Evolutionary conservation across 2,113 vertebrate genomes (phyloP).

Genomic region (Tychaedon coryphoeus): DNA sequence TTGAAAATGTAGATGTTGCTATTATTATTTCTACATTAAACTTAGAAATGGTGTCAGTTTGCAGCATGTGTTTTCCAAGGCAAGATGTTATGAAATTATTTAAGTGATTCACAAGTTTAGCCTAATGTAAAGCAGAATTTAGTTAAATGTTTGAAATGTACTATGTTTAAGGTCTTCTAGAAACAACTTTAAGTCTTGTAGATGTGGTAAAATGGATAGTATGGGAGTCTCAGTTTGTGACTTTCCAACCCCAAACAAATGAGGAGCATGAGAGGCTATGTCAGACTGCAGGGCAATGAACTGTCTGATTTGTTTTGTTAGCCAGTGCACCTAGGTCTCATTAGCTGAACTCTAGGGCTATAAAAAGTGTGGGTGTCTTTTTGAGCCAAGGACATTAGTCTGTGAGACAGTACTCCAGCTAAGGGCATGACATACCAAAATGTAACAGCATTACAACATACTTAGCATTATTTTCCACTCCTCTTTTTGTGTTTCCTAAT

Average conservation of each 20-base stretch:
- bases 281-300: not conserved
- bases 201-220: not conserved
- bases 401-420: not conserved
- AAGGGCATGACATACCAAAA: not conserved
- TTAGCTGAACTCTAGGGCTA: not conserved
- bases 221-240: not conserved
- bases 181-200: not conserved
- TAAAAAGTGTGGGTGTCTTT: not conserved
- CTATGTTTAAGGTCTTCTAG: not conserved
- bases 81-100: not conserved
- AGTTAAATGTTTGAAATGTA: not conserved
- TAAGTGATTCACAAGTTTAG: not conserved
- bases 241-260: not conserved
- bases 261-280: not conserved
- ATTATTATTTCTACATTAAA: slow-evolving; percentile 1
- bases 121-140: not conserved
- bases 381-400: not conserved
- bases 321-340: not conserved
- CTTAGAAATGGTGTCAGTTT: not conserved
- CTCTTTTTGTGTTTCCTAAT: not conserved
- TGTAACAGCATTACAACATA: not conserved
- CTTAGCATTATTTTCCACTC: not conserved
- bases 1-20: slow-evolving; percentile 17
- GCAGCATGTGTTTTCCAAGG: not conserved
- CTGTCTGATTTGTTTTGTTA: not conserved